Evolutionary conservation across 2,113 vertebrate genomes (phyloP).

Genomic region (Triplophysa tibetana): DNA sequence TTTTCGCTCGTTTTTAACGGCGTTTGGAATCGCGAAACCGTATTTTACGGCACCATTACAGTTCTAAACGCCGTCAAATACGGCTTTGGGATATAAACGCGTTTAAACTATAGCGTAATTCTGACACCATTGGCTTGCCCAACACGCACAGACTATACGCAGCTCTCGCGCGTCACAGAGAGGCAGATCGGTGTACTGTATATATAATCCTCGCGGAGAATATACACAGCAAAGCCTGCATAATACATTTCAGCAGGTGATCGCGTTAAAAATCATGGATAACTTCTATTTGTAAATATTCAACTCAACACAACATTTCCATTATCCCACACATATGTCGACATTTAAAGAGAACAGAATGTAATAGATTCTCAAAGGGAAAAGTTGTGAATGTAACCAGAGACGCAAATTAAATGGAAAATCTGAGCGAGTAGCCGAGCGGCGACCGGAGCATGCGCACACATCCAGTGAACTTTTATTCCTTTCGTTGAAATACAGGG

Average conservation of each 20-base stretch:
- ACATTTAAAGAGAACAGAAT: neutral
- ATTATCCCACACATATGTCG: neutral
- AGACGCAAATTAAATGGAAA: neutral
- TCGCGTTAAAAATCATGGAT: neutral
- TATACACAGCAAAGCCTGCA: neutral
- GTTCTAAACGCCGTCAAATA: too few relatives aligned
- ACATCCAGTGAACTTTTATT: constrained; percentile 42
- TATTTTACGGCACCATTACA: too few relatives aligned
- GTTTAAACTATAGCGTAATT: too few relatives aligned
- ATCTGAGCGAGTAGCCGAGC: neutral
- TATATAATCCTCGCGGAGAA: neutral
- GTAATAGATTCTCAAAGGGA: neutral
- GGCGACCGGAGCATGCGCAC: neutral
- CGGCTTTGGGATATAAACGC: too few relatives aligned
- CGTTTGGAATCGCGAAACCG: too few relatives aligned
- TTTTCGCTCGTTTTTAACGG: too few relatives aligned
- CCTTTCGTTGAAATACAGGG: constrained; percentile 43
- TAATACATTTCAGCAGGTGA: neutral
- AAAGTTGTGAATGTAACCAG: neutral
- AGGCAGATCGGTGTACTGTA: neutral
- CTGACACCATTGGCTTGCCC: too few relatives aligned
- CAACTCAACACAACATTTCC: neutral
- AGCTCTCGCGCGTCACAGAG: neutral
- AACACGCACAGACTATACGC: neutral
- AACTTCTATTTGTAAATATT: neutral